Evolutionary conservation across 2,113 vertebrate genomes (phyloP), one percentile per base, ranked within the genome.

Genomic region (Phycodurus eques): DNA sequence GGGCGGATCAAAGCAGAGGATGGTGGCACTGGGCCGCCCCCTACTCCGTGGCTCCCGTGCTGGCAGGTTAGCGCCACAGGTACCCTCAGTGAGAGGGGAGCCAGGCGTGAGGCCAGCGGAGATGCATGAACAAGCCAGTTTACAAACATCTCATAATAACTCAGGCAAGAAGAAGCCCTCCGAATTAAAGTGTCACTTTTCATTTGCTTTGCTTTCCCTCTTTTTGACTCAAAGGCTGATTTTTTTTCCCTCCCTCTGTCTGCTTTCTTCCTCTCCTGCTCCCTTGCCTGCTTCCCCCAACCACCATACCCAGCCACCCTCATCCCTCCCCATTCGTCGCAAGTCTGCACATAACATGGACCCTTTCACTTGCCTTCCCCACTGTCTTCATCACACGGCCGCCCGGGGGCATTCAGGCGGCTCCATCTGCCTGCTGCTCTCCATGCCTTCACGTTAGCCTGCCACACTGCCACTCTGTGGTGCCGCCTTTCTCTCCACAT

Each of bases 111-210:
- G 88, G 85, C 86, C 87, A 85, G 85, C 75, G 73, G 88, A 88
- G 85, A 89, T 81, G 83, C 91, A 86, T 83, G 85, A 91, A 90
- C 90, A 90, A 89, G 83, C 88, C 85, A 87, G 92, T 91, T 92
- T 92, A 93, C 92, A 92, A 92, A 92, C 90, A 90, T 92, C 90
- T 91, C 89, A 92, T 92, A 90, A 92, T 91, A 92, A 92, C 87
- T 92, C 88, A 88, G 87, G 84, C 89, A 91, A 39, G 89, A 90
- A 89, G 91, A 91, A 90, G 83, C 90, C 83, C 81, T 87, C 90
- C 78, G 88, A 92, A 94, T 92, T 92, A 90, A 93, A 93, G 88
- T 93, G 92, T 94, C 93, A 93, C 91, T 91, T 92, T 90, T 93
- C 90, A 93, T 93, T 93, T 91, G 87, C 89, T 85, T 87, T 88